Evolutionary conservation across 2,797 vertebrate genomes (phyloP).

Genomic region (Xyrichtys novacula): DNA sequence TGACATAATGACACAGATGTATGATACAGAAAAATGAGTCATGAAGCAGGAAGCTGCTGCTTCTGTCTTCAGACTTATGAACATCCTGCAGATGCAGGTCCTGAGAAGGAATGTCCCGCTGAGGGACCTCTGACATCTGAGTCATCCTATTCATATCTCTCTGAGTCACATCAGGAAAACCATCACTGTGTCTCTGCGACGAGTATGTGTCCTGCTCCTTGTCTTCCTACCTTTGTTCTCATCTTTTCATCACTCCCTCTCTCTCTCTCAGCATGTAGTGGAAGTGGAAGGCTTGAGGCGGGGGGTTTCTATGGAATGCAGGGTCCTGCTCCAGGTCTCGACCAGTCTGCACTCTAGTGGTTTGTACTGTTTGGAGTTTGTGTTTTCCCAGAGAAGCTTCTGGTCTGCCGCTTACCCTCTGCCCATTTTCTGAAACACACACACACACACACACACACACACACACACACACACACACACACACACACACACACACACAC

Average conservation of each 20-base stretch:
- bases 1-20: too few species aligned
- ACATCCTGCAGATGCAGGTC: conserved; percentile 75
- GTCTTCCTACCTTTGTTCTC: conserved; percentile 35
- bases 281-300: conserved; percentile 36
- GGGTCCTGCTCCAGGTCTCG: conserved; percentile 72
- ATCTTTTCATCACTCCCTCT: conserved; percentile 7
- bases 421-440: conserved; percentile 46
- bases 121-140: conserved; percentile 57
- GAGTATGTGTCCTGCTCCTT: conserved; percentile 9
- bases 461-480: conserved; percentile 14
- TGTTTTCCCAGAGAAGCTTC: conserved; percentile 82
- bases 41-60: conserved; percentile 65
- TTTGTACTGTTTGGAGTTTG: conserved; percentile 78
- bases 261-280: conserved; percentile 10
- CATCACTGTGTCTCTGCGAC: conserved; percentile 14
- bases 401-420: conserved; percentile 49
- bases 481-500: conserved; percentile 15
- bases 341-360: conserved; percentile 75
- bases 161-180: conserved; percentile 41
- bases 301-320: conserved; percentile 73
- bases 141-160: conserved; percentile 50
- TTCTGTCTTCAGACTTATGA: conserved; percentile 27
- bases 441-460: conserved; percentile 23
- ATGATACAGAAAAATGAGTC: conserved; percentile 58
- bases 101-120: conserved; percentile 76